Evolutionary conservation across 2,888 invertebrate species (phyloP), one percentile per base, ranked within the genome.

Genomic region (Polyommatus icarus): DNA sequence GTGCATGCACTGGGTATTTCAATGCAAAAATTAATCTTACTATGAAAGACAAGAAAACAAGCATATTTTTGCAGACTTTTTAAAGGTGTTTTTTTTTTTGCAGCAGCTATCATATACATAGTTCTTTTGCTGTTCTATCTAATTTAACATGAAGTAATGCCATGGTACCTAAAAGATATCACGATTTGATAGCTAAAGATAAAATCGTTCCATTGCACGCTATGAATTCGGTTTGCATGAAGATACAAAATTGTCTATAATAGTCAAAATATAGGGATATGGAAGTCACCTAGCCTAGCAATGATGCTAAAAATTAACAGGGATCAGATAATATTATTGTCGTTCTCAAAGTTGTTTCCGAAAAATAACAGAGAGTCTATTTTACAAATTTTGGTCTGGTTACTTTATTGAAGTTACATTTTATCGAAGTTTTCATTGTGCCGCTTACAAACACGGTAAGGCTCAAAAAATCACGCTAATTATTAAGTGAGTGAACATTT

Each of bases 271-370:
- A 67, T 61, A 61, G 24, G 67, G 67, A 18, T 29, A 67, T 67
- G 67, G 67, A 67, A 67, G 29, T 67, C 67, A 29, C 67, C 75
- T 75, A 75, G 46, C 24, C 75, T 75, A 75, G 75, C 75, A 54
- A 24, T 29, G 75, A 75, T 18, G 54, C 50, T 75, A 46, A 75
- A 75, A 75, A 75, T 75, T 12, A 75, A 75, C 50, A 75, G 29
- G 75, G 50, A 75, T 75, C 29, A 75, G 75, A 50, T 75, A 18
- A 75, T 67, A 75, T 75, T 75, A 75, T 75, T 75, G 75, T 75
- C 75, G 54, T 75, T 75, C 20, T 75, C 46, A 75, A 72, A 75
- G 50, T 75, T 75, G 75, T 50, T 50, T 75, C 29, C 50, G 50
- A 67, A 67, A 67, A 67, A 67, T 67, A 67, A 67, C 67, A 67